These are phyloP conservation scores for Enteromius afrohamiltoni DNA, from an alignment of 2,797 vertebrate genomes.

Conservation along the genomic window DNA sequence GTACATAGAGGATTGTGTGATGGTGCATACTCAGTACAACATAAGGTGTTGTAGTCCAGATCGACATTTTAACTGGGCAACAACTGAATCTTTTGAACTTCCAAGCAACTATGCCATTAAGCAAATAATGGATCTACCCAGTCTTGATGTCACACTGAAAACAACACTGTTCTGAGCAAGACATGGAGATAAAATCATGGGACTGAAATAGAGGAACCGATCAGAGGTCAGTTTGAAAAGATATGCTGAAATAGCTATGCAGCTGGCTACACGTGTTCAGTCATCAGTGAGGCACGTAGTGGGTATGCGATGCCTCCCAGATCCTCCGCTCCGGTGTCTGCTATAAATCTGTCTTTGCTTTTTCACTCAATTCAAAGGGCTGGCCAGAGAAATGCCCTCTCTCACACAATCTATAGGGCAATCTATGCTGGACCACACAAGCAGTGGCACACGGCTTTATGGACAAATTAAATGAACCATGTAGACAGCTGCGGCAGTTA, in stretches of 20 bases:
- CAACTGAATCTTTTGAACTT: neutral
- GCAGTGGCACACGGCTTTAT: conserved; percentile 33
- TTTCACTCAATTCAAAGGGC: conserved; percentile 49
- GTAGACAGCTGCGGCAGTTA: conserved; percentile 71
- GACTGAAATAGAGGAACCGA: conserved; percentile 6
- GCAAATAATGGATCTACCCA: neutral
- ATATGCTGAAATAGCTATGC: neutral
- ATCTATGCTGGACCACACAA: conserved; percentile 65
- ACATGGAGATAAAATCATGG: conserved; percentile 5
- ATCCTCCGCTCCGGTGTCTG: conserved; percentile 20
- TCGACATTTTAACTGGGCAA: neutral
- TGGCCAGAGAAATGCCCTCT: conserved; percentile 57
- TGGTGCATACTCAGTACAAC: neutral
- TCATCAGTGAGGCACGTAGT: neutral
- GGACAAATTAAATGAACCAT: conserved; percentile 72
- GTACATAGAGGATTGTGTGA: neutral
- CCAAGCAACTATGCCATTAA: neutral
- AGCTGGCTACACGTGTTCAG: neutral
- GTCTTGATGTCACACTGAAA: neutral
- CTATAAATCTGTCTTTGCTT: conserved; percentile 18
- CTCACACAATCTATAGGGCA: neutral
- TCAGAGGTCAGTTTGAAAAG: conserved; percentile 13
- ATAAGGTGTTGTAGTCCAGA: neutral
- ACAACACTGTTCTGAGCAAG: neutral
- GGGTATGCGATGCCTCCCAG: neutral